Evolutionary conservation across 2,888 invertebrate genomes (phyloP).

Genomic region (Agriopis leucophaearia): DNA sequence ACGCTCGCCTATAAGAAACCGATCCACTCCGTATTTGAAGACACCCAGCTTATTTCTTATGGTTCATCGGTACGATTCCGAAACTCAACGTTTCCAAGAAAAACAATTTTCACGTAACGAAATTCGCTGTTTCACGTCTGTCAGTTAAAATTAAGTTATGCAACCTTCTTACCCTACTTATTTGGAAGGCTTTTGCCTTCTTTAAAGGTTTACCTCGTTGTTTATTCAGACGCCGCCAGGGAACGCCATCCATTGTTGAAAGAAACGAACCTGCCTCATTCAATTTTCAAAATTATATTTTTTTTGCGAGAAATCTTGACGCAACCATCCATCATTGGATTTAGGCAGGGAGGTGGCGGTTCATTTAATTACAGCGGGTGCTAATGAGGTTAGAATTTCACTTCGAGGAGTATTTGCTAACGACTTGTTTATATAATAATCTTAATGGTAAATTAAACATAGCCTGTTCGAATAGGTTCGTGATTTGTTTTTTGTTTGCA

Average conservation of each 20-base stretch:
- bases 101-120: conserved; percentile 35
- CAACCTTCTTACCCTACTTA: conserved; percentile 39
- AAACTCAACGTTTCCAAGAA: conserved; percentile 27
- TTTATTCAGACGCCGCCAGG: conserved; percentile 32
- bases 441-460: conserved; percentile 5
- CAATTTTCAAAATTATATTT: conserved; percentile 51
- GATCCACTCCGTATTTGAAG: no score
- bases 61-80: conserved; percentile 21
- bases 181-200: conserved; percentile 31
- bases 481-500: no score
- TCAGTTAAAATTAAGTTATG: conserved; percentile 39
- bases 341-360: conserved; percentile 18
- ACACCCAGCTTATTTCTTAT: conserved; percentile 12
- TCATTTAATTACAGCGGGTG: conserved; percentile 21
- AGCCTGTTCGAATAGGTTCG: no score
- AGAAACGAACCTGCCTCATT: conserved; percentile 35
- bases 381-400: conserved; percentile 1
- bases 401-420: conserved; percentile 7
- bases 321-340: conserved; percentile 66
- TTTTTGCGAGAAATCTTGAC: conserved; percentile 51
- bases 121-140: conserved; percentile 36
- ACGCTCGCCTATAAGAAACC: no score
- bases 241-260: conserved; percentile 30
- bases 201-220: conserved; percentile 36
- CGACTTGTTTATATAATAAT: conserved; percentile 2